phyloP scores from a whole-genome alignment of 2,797 vertebrate genomes.

The Lagorchestes hirsutus region DNA sequence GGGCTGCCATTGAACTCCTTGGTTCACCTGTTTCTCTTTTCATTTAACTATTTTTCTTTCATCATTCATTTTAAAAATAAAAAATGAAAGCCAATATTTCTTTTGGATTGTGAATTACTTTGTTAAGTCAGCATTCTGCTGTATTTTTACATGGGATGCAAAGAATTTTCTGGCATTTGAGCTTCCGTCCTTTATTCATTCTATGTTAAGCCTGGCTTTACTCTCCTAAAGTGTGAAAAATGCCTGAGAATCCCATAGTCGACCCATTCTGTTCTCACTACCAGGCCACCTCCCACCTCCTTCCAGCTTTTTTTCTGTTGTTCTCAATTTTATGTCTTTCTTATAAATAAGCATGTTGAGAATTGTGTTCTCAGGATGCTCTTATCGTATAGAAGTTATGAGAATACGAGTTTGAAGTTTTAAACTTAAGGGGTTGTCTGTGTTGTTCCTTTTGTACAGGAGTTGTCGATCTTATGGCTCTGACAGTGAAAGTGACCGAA shows the following conservation, averaged over 20 bases:
- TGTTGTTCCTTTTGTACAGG: conserved; percentile 54
- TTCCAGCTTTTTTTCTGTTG: not conserved
- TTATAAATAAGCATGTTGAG: not conserved
- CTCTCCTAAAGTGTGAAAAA: conserved; percentile 36
- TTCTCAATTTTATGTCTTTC: not conserved
- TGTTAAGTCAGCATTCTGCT: not conserved
- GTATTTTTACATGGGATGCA: conserved; percentile 40
- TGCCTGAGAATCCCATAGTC: not conserved
- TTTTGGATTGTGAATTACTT: conserved; percentile 19
- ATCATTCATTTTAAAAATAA: not conserved
- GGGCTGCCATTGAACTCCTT: not conserved
- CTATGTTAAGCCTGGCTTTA: conserved; percentile 2
- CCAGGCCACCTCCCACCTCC: not conserved
- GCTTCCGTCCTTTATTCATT: conserved; percentile 32
- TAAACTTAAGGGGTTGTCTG: not conserved
- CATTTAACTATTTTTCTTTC: not conserved
- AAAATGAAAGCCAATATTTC: not conserved
- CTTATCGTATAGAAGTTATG: not conserved
- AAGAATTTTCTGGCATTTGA: conserved; percentile 8
- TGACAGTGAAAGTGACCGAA: conserved; percentile 92
- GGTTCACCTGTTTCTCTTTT: not conserved
- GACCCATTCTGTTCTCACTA: no score
- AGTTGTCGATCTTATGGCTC: conserved; percentile 92
- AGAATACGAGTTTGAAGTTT: not conserved
- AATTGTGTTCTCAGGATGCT: conserved; percentile 7